Evolutionary conservation across 2,797 vertebrate genomes (phyloP).

Genomic region (Iguana delicatissima): DNA sequence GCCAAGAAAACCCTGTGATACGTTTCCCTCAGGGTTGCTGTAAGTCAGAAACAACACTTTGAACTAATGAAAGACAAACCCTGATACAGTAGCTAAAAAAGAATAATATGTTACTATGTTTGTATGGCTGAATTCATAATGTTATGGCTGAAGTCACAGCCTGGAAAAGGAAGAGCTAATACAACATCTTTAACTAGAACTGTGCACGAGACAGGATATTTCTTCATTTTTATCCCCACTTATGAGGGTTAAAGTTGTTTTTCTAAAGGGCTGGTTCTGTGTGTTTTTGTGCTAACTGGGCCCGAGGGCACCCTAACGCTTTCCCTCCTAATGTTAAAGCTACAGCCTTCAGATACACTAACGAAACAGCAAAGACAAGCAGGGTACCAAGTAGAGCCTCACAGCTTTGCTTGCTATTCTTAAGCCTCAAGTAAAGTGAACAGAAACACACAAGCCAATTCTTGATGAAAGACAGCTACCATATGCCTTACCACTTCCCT

Average conservation of each 20-base stretch:
- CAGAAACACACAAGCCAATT: not conserved
- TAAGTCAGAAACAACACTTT: no score
- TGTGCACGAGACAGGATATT: not conserved
- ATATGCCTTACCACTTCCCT: not conserved
- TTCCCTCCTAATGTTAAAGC: not conserved
- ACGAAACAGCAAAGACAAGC: not conserved
- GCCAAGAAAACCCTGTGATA: no score
- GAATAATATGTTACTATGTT: not conserved
- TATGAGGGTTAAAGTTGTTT: not conserved
- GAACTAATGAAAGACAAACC: not conserved
- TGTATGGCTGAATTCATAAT: not conserved
- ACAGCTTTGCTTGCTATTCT: not conserved
- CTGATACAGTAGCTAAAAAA: not conserved
- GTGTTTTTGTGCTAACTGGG: not conserved
- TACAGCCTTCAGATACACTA: not conserved
- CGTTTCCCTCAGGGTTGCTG: no score
- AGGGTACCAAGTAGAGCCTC: not conserved
- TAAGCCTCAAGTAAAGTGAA: not conserved
- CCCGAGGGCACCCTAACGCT: no score
- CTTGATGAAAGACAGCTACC: not conserved
- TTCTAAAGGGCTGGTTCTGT: not conserved
- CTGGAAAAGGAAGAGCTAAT: conserved; percentile 25
- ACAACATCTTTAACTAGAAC: not conserved
- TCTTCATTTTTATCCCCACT: not conserved
- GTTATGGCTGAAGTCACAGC: conserved; percentile 29